These are phyloP conservation scores for Strix uralensis DNA, from an alignment of 2,113 vertebrate species.

Conservation along the genomic window DNA sequence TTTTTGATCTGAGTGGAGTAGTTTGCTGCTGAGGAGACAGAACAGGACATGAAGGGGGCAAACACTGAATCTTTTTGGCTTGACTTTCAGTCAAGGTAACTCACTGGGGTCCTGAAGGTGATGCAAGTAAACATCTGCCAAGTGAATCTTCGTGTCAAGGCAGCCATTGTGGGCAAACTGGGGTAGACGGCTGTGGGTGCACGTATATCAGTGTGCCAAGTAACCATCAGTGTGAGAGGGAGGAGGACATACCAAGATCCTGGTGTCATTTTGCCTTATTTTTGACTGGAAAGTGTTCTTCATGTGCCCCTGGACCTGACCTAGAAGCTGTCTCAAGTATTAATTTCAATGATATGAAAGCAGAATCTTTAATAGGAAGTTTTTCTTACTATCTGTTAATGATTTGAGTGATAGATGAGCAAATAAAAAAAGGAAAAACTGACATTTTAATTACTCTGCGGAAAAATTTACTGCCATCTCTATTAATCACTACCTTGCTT, in stretches of 20 bases:
- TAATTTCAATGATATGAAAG: background rate
- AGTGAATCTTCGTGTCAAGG: constrained; percentile 46
- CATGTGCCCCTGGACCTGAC: background rate
- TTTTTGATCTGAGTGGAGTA: constrained; percentile 25
- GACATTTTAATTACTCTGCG: background rate
- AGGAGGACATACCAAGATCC: background rate
- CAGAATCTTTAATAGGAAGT: background rate
- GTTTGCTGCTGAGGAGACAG: constrained; percentile 59
- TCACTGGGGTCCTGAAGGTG: constrained; percentile 49
- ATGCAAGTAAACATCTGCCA: constrained; percentile 58
- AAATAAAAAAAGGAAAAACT: background rate
- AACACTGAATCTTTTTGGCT: constrained; percentile 58
- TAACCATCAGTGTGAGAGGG: background rate
- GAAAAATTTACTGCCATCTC: background rate
- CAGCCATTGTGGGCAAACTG: background rate
- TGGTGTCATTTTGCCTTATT: background rate
- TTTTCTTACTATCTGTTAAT: background rate
- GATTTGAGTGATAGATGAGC: background rate
- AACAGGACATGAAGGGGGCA: constrained; percentile 20
- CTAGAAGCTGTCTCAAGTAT: background rate
- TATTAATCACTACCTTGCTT: background rate
- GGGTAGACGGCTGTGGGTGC: background rate
- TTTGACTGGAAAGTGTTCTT: background rate
- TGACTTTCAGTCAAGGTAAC: constrained; percentile 62
- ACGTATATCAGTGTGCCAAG: constrained; percentile 41